phyloP scores from a whole-genome alignment of 1,140 invertebrate genomes.

The Papilio aristodemus region DNA sequence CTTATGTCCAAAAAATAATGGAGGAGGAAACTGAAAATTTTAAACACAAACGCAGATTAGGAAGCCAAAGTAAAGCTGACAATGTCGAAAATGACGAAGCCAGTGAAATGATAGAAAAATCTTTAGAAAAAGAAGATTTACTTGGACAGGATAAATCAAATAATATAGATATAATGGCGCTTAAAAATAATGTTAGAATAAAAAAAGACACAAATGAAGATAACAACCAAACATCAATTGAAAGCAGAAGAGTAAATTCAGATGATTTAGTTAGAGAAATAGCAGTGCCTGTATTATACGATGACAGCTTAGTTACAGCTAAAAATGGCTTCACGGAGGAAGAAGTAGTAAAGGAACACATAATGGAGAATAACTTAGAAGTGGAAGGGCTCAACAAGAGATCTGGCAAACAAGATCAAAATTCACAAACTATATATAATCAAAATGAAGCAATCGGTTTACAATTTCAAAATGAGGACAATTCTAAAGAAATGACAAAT shows the following conservation, averaged over 20 bases:
- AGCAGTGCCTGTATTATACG: conserved; percentile 27
- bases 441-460: not conserved
- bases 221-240: conserved; percentile 27
- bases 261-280: conserved; percentile 7
- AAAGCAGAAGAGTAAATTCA: conserved; percentile 21
- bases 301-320: conserved; percentile 13
- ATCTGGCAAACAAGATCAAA: conserved; percentile 7
- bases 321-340: conserved; percentile 17
- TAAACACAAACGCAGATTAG: conserved; percentile 42
- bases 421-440: not conserved
- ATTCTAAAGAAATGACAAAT: not conserved
- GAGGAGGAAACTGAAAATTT: conserved; percentile 55
- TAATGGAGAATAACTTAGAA: conserved; percentile 23
- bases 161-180: conserved; percentile 49
- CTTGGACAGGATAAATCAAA: conserved; percentile 34
- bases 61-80: conserved; percentile 15
- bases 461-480: not conserved
- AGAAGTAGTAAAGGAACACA: conserved; percentile 15
- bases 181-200: conserved; percentile 26
- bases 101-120: not conserved
- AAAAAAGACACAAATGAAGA: conserved; percentile 38
- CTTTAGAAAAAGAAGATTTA: conserved; percentile 30
- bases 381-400: conserved; percentile 4
- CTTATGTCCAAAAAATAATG: conserved; percentile 56
- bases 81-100: conserved; percentile 10